Base-by-base conservation (phyloP, 1,140 invertebrate genomes). In the Coptotermes formosanus region DNA sequence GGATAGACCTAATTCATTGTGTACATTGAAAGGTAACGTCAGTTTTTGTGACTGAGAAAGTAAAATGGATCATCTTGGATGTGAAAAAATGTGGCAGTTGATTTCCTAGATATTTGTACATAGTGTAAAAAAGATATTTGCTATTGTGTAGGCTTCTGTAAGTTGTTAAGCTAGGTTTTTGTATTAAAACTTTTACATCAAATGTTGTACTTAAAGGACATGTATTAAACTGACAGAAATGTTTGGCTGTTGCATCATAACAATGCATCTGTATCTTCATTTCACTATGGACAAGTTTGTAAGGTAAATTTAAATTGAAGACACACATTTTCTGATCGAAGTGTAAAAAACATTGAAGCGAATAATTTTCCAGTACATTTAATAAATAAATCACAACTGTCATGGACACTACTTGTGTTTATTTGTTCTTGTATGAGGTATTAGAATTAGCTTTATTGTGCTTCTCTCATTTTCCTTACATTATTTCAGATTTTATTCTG, bases 41-140 rank as follows among this genome's bases (percentile, higher is more conserved):
- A 9, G 14, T 48, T 16, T 48, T 16, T 16, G 45, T 55, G 14
- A 55, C 19, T 55, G 52, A 55, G 19, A 55, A 75, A 25, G n/a
- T 30, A 75, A 30, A 30, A 12, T 8, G n/a, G 64, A 30, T 75
- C 59, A 64, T n/a, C 8, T n/a, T 75, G n/a, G 25, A n/a, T 75
- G 30, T 75, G 9, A 75, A 30, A 12, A 75, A 75, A 75, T 75
- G n/a, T n/a, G 7, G 6, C 11, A 30, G 7, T 75, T 30, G 25
- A 30, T 75, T 75, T 75, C n/a, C 64, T 75, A 75, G 64, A 30
- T 30, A 25, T 75, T 75, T 75, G 64, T 75, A 75, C 64, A 75
- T 30, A 30, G 64, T 75, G 64, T 75, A 75, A 75, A 6, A 75
- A 75, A 30, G 25, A 59, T 75, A 30, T 75, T 7, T 30, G n/a